A percentile compares a stretch with the other conserved stretches of the same genome.
phyloP scores from a whole-genome alignment of 2,113 vertebrate species.

The Notarius lentiginosus region DNA sequence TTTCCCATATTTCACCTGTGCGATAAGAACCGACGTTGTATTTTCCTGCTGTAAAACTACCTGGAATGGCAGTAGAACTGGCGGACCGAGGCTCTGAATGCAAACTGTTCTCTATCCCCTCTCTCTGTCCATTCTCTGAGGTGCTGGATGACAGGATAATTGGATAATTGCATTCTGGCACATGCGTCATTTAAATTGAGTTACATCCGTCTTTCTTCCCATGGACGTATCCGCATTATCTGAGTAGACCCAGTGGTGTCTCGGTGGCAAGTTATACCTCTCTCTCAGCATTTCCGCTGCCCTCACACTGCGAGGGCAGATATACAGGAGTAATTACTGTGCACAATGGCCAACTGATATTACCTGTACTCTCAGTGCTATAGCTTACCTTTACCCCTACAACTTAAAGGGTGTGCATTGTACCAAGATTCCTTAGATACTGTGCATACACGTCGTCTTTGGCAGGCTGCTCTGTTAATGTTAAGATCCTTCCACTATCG shows the following conservation, averaged over 20 bases:
- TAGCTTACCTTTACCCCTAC: slow-evolving; percentile 5
- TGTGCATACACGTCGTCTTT: neutral
- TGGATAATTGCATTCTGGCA: slow-evolving; percentile 73
- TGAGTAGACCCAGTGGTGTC: slow-evolving; percentile 47
- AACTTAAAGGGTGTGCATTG: slow-evolving; percentile 1
- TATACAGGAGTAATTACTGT: slow-evolving; percentile 57
- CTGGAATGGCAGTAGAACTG: slow-evolving; percentile 45
- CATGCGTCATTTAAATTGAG: slow-evolving; percentile 71
- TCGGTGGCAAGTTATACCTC: slow-evolving; percentile 62
- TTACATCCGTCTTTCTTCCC: slow-evolving; percentile 64
- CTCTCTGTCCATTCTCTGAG: slow-evolving; percentile 60
- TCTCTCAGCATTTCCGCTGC: slow-evolving; percentile 51
- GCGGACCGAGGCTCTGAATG: slow-evolving; percentile 57
- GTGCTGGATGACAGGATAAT: slow-evolving; percentile 74
- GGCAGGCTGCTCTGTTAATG: neutral
- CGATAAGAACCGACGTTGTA: neutral
- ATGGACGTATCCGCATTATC: slow-evolving; percentile 66
- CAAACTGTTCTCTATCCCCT: slow-evolving; percentile 62
- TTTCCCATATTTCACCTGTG: slow-evolving; percentile 8
- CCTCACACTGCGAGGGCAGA: slow-evolving; percentile 49
- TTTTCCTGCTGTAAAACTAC: neutral
- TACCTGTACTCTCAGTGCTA: slow-evolving; percentile 36
- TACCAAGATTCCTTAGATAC: neutral
- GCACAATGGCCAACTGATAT: slow-evolving; percentile 41
- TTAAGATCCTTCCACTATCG: neutral